Conservation (phyloP, 1,140 invertebrate genomes). For the Dermatophagoides farinae region DNA sequence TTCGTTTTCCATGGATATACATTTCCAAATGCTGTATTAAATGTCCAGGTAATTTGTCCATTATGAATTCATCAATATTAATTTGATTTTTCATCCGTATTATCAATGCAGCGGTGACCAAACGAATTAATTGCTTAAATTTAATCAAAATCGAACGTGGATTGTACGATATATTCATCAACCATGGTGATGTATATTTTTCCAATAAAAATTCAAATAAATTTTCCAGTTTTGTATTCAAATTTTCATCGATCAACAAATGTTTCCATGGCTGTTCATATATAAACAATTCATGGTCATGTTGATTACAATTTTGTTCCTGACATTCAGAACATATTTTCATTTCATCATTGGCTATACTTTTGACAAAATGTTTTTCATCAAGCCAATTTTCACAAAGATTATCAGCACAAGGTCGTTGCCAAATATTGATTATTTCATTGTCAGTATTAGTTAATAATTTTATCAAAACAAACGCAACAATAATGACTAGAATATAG, state of each 20-base stretch:
- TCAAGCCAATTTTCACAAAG: not conserved
- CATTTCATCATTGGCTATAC: not conserved
- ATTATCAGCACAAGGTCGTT: not conserved
- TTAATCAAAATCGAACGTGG: not conserved
- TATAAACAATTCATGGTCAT: not conserved
- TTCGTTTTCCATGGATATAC: constrained; percentile 21
- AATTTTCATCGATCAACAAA: not conserved
- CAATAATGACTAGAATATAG: not conserved
- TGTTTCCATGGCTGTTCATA: constrained; percentile 2
- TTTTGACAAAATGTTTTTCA: not conserved
- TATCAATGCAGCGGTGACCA: constrained; percentile 12
- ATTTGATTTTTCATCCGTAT: not conserved
- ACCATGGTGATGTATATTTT: not conserved
- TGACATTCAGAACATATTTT: not conserved
- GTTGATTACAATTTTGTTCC: constrained; percentile 1
- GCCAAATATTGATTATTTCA: not conserved
- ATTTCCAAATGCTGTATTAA: constrained; percentile 9
- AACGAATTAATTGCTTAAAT: constrained; percentile 11
- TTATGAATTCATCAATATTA: constrained; percentile 7
- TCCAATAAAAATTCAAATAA: constrained; percentile 1
- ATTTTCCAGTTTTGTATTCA: not conserved
- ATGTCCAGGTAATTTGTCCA: not conserved
- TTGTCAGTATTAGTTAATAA: not conserved
- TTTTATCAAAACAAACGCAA: not conserved
- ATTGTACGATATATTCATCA: not conserved